Percentiles rank a stretch among this genome's conserved stretches.
Conservation (phyloP, 2,113 vertebrate genomes). For the Neodon shergylaensis region DNA sequence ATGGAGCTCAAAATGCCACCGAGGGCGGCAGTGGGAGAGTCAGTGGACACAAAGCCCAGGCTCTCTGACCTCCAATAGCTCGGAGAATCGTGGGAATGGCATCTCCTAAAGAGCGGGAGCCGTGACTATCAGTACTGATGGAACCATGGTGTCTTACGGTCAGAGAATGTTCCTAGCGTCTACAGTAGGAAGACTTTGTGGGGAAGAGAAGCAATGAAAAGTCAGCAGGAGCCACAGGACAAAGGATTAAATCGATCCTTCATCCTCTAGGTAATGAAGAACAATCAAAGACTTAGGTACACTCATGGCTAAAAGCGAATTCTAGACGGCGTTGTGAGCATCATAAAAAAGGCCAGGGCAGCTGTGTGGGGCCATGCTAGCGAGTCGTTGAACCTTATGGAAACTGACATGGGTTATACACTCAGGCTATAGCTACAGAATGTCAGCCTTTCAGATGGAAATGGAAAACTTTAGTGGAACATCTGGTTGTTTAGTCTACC, state of each 20-base stretch:
- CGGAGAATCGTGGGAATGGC: not conserved
- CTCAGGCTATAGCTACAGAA: slow-evolving; percentile 54
- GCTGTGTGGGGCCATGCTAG: not conserved
- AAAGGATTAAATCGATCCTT: slow-evolving; percentile 31
- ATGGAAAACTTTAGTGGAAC: slow-evolving; percentile 67
- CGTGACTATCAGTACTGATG: not conserved
- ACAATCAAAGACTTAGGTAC: slow-evolving; percentile 11
- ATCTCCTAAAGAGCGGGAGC: not conserved
- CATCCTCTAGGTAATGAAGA: slow-evolving; percentile 22
- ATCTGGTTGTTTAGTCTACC: slow-evolving; percentile 76
- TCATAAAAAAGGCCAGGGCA: not conserved
- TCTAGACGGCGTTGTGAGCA: slow-evolving; percentile 21
- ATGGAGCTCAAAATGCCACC: slow-evolving; percentile 5
- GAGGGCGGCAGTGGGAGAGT: slow-evolving; percentile 6
- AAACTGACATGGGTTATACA: slow-evolving; percentile 47
- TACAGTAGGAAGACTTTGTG: not conserved
- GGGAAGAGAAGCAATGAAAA: slow-evolving; percentile 5
- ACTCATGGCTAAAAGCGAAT: slow-evolving; percentile 37
- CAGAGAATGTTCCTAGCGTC: not conserved
- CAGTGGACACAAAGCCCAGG: slow-evolving; percentile 18
- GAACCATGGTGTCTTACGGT: not conserved
- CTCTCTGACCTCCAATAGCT: not conserved
- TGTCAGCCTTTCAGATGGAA: slow-evolving; percentile 67
- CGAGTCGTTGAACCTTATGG: slow-evolving; percentile 16
- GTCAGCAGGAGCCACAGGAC: not conserved